Evolutionary conservation across 2,113 vertebrate genomes (phyloP).

Genomic region (Toxotes chatareus): DNA sequence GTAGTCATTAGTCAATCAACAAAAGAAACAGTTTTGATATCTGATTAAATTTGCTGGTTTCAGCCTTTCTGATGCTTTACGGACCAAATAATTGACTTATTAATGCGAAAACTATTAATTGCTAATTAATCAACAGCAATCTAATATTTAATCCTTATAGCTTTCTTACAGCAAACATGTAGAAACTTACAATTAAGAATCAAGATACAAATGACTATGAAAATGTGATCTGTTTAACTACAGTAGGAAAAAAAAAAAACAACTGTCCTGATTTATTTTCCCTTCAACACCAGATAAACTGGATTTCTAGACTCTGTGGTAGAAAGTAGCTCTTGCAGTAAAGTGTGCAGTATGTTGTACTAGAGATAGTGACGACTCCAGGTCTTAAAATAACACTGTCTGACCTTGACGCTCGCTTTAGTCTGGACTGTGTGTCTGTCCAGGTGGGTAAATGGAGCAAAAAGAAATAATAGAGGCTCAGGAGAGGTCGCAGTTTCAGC

Average conservation of each 20-base stretch:
- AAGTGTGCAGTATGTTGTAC: not conserved
- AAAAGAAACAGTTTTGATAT: too few species aligned
- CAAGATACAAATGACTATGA: not conserved
- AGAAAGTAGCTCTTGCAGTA: not conserved
- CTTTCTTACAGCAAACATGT: not conserved
- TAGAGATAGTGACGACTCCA: not conserved
- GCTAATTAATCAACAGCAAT: not conserved
- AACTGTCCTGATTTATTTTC: not conserved
- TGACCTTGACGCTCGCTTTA: slow-evolving; percentile 45
- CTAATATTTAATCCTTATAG: not conserved
- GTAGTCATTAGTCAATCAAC: not conserved
- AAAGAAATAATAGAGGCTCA: not conserved
- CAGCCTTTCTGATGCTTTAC: not conserved
- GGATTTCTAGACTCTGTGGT: not conserved
- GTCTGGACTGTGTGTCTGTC: slow-evolving; percentile 11
- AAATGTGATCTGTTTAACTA: not conserved
- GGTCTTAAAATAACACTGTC: slow-evolving; percentile 43
- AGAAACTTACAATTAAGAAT: not conserved
- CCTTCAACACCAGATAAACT: not conserved
- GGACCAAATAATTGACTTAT: not conserved
- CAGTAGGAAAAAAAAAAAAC: not conserved
- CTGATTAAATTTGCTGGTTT: not conserved
- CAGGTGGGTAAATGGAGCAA: slow-evolving; percentile 48
- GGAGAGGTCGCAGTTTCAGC: not conserved
- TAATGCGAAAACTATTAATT: too few species aligned